A percentile compares a stretch with the other conserved stretches of the same genome.
phyloP scores from a whole-genome alignment of 2,113 vertebrate genomes.

The Pelecanus crispus region DNA sequence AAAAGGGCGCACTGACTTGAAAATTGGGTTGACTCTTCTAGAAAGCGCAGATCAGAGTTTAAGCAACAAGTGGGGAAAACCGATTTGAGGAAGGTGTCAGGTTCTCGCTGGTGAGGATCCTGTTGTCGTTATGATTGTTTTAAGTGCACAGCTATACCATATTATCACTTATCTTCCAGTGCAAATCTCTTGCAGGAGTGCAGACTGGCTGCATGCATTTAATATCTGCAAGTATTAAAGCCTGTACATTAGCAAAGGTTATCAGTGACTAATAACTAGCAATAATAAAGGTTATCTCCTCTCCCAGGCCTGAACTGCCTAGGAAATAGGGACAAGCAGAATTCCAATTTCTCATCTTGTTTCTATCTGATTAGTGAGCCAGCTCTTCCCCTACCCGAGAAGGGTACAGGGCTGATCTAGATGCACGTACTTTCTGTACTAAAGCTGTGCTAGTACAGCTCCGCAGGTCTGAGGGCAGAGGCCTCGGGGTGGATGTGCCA shows the following conservation, averaged over 20 bases:
- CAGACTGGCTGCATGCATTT: neutral
- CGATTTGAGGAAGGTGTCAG: neutral
- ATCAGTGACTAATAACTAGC: neutral
- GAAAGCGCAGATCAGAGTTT: neutral
- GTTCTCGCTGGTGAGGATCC: neutral
- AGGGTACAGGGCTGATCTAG: neutral
- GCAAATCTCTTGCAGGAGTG: neutral
- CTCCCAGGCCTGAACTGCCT: neutral
- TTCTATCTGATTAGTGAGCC: neutral
- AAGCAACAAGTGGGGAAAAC: neutral
- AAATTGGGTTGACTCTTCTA: neutral
- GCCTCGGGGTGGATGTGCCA: neutral
- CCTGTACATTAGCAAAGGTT: neutral
- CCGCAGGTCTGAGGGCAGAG: neutral
- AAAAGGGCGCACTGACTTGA: neutral
- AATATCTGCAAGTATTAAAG: neutral
- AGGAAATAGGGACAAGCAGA: neutral
- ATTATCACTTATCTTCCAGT: neutral
- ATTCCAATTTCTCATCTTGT: neutral
- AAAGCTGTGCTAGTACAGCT: neutral
- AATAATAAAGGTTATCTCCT: neutral
- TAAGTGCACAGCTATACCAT: neutral
- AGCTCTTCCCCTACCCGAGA: neutral
- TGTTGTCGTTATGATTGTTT: neutral
- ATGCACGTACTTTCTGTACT: fast-evolving